phyloP scores from a whole-genome alignment of 2,888 invertebrate genomes.

The Cabera pusaria region DNA sequence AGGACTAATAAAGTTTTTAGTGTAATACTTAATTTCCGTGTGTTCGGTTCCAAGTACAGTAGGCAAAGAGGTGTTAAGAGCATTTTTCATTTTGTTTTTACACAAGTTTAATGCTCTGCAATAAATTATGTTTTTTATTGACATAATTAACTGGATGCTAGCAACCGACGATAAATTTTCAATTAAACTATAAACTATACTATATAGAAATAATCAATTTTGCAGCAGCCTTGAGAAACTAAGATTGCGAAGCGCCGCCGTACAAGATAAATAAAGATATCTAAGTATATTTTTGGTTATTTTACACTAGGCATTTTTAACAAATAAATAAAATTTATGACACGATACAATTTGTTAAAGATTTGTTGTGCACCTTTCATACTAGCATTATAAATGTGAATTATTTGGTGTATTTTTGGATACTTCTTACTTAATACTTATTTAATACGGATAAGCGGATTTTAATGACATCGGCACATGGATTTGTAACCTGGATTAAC shows the following conservation, averaged over 20 bases:
- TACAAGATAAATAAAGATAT: too few species aligned
- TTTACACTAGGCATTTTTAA: too few species aligned
- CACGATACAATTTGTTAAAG: too few species aligned
- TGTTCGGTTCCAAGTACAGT: slow-evolving; percentile 6
- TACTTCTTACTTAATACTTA: too few species aligned
- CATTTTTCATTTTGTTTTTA: slow-evolving; percentile 17
- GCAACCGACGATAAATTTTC: slow-evolving; percentile 9
- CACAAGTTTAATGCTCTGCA: slow-evolving; percentile 11
- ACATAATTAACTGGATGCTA: slow-evolving; percentile 7
- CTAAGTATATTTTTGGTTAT: too few species aligned
- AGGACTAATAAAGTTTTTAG: slow-evolving; percentile 22
- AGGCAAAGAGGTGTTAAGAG: slow-evolving; percentile 26
- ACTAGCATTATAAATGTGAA: too few species aligned
- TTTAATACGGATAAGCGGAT: too few species aligned
- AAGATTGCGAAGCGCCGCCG: too few species aligned
- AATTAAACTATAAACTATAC: slow-evolving; percentile 9
- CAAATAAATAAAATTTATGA: too few species aligned
- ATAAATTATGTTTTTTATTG: slow-evolving; percentile 18
- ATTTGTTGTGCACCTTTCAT: too few species aligned
- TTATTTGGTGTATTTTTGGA: too few species aligned
- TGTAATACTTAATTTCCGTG: slow-evolving; percentile 23
- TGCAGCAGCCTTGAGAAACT: neutral
- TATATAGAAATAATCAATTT: slow-evolving; percentile 10
- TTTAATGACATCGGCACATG: too few species aligned
- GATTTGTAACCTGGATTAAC: neutral